These are phyloP conservation scores for Mythimna impura DNA, from an alignment of 2,888 invertebrate species.

Conservation along the genomic window DNA sequence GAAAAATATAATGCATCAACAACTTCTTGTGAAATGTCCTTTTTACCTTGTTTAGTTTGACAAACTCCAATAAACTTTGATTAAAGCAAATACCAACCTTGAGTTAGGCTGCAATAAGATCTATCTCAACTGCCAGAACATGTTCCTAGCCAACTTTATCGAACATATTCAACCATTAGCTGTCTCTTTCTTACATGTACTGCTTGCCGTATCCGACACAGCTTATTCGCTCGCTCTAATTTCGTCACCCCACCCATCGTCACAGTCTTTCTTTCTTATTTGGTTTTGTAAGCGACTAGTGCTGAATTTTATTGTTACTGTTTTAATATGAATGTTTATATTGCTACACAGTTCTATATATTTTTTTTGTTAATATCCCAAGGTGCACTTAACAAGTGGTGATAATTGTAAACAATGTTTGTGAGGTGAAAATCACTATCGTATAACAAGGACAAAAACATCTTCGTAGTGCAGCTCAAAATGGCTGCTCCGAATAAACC, in stretches of 20 bases:
- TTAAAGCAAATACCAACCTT: slow-evolving; percentile 26
- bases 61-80: slow-evolving; percentile 11
- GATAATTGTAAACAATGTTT: slow-evolving; percentile 41
- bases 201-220: slow-evolving; percentile 35
- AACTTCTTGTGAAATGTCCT: slow-evolving; percentile 12
- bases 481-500: slow-evolving; percentile 85
- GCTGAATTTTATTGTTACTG: slow-evolving; percentile 62
- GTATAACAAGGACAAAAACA: slow-evolving; percentile 83
- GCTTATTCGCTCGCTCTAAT: slow-evolving; percentile 71
- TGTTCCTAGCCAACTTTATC: slow-evolving; percentile 64
- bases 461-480: slow-evolving; percentile 82
- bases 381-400: slow-evolving; percentile 30
- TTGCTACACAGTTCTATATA: slow-evolving; percentile 21
- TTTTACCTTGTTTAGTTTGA: slow-evolving; percentile 10
- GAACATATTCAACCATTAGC: slow-evolving; percentile 73
- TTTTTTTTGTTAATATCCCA: slow-evolving; percentile 16
- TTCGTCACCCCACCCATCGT: slow-evolving; percentile 75
- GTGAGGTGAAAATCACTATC: slow-evolving; percentile 61
- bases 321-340: slow-evolving; percentile 31
- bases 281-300: slow-evolving; percentile 75
- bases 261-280: slow-evolving; percentile 73
- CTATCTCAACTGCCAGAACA: slow-evolving; percentile 26
- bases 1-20: background rate
- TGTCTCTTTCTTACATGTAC: slow-evolving; percentile 71
- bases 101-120: rapidly evolving